Evolutionary conservation across 2,113 vertebrate genomes (phyloP).

Genomic region (Sialia sialis): DNA sequence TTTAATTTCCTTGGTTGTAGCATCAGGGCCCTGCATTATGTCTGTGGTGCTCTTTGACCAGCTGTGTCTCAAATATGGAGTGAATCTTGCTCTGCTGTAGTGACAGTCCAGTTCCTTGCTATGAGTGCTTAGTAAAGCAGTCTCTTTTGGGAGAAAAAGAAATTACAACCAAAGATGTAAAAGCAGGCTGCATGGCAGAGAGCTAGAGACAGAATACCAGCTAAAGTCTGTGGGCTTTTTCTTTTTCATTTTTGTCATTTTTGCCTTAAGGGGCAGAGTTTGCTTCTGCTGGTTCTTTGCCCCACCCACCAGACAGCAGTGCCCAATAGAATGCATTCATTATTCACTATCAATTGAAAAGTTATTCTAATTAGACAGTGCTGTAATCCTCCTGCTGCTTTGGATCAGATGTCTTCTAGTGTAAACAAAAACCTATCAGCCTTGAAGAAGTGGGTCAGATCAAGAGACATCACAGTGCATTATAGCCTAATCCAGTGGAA

Average conservation of each 20-base stretch:
- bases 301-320: neutral
- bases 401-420: constrained; percentile 19
- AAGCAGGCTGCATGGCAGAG: neutral
- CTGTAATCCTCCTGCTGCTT: constrained; percentile 37
- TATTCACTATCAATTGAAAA: constrained; percentile 3
- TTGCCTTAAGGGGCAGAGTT: neutral
- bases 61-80: neutral
- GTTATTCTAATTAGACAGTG: constrained; percentile 26
- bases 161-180: neutral
- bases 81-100: neutral
- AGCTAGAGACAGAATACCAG: neutral
- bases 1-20: neutral
- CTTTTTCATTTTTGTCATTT: neutral
- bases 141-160: neutral
- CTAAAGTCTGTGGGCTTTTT: neutral
- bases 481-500: neutral
- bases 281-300: neutral
- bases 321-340: neutral
- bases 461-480: neutral
- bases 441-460: constrained; percentile 26
- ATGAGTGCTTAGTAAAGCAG: neutral
- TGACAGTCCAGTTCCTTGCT: neutral
- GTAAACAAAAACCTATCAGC: constrained; percentile 22
- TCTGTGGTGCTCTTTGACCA: neutral
- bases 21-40: neutral